Evolutionary conservation across 2,797 vertebrate genomes (phyloP).

Genomic region (Choloepus didactylus): DNA sequence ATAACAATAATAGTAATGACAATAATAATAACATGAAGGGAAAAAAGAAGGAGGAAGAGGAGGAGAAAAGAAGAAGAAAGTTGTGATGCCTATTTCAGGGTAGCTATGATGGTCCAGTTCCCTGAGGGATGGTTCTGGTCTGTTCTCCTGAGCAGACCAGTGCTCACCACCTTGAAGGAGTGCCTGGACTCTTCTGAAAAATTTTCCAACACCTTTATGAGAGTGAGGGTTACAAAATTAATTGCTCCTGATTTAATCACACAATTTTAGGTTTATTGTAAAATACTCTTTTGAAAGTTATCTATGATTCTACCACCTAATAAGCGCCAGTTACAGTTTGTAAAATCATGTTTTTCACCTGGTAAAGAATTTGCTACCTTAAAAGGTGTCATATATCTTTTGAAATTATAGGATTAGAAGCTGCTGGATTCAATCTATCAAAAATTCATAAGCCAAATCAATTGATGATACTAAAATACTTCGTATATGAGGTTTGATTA

Average conservation of each 20-base stretch:
- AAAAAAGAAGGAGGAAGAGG: too few relatives aligned
- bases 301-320: constrained; percentile 43
- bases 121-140: background rate
- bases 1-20: background rate
- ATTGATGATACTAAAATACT: constrained; percentile 68
- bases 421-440: constrained; percentile 50
- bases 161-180: background rate
- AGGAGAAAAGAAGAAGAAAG: background rate
- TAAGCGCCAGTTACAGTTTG: constrained; percentile 54
- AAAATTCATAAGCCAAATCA: constrained; percentile 73
- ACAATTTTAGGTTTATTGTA: constrained; percentile 53
- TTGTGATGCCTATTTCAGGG: background rate
- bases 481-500: constrained; percentile 64
- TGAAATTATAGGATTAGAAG: constrained; percentile 64
- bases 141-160: background rate
- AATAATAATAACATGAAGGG: too few relatives aligned
- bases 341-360: constrained; percentile 62
- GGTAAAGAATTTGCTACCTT: constrained; percentile 64
- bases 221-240: constrained; percentile 35
- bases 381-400: constrained; percentile 64
- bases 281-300: constrained; percentile 64
- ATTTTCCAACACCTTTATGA: constrained; percentile 17
- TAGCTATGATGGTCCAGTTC: background rate
- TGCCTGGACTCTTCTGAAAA: constrained; percentile 27
- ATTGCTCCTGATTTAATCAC: constrained; percentile 55